Evolutionary conservation across 1,140 invertebrate genomes (phyloP).

Genomic region (Apis florea): DNA sequence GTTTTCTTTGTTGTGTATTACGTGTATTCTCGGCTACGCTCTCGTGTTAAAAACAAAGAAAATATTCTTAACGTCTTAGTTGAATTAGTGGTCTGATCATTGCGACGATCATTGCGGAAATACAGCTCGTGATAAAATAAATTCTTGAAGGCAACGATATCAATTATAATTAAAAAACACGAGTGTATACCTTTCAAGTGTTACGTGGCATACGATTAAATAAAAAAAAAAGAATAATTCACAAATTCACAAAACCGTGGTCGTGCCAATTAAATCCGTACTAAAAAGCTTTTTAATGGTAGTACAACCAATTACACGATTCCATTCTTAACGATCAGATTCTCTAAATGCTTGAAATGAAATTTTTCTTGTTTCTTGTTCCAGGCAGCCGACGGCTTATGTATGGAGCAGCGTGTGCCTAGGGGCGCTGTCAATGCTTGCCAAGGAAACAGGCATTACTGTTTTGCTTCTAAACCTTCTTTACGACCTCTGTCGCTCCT

Average conservation of each 20-base stretch:
- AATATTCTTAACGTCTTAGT: neutral
- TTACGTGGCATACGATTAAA: too few species aligned
- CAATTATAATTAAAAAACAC: too few species aligned
- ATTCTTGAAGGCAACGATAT: too few species aligned
- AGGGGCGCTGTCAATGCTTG: constrained; percentile 91
- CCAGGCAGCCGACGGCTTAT: constrained; percentile 76
- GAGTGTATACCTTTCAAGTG: too few species aligned
- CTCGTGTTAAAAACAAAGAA: neutral
- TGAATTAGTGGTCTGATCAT: neutral
- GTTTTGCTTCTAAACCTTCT: constrained; percentile 88
- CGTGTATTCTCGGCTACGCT: too few species aligned
- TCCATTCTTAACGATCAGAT: neutral
- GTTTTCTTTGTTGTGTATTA: neutral
- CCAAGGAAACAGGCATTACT: constrained; percentile 95
- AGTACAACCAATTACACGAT: neutral
- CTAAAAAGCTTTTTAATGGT: neutral
- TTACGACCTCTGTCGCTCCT: constrained; percentile 87
- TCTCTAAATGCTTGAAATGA: constrained; percentile 19
- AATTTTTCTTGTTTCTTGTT: constrained; percentile 57
- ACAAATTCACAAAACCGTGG: too few species aligned
- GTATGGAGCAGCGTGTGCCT: constrained; percentile 85
- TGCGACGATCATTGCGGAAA: neutral
- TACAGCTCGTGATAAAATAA: neutral
- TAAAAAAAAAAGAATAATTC: too few species aligned
- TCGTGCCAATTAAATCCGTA: too few species aligned